These are phyloP conservation scores for Heteromurus nitidus DNA, from an alignment of 2,888 invertebrate species.

Conservation along the genomic window DNA sequence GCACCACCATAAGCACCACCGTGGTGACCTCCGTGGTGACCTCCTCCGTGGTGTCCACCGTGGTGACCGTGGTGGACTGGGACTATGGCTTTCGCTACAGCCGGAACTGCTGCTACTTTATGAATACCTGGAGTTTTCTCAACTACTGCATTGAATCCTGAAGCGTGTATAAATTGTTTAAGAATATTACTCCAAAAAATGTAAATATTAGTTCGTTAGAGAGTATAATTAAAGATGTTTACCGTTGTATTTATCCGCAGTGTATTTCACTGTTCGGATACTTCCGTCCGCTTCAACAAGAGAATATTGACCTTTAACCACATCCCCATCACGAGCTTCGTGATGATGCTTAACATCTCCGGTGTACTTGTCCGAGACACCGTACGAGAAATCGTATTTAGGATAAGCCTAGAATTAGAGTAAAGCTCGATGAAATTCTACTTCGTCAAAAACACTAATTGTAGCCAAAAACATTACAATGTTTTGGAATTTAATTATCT, in stretches of 20 bases:
- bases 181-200: background rate
- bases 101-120: constrained; percentile 57
- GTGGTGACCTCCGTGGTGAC: constrained; percentile 9
- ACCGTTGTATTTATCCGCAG: constrained; percentile 64
- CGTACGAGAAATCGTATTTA: constrained; percentile 56
- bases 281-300: constrained; percentile 62
- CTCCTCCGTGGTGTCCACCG: constrained; percentile 5
- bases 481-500: background rate
- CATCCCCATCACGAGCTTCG: constrained; percentile 39
- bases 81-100: constrained; percentile 52
- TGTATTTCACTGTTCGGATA: constrained; percentile 62
- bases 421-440: too few species aligned
- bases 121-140: constrained; percentile 69
- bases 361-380: constrained; percentile 60
- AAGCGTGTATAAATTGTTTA: background rate
- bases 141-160: constrained; percentile 70
- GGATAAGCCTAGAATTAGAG: constrained; percentile 47
- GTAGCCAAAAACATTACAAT: background rate
- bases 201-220: background rate
- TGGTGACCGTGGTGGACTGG: constrained; percentile 13
- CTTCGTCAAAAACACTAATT: background rate
- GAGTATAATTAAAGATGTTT: background rate
- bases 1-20: background rate
- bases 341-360: constrained; percentile 63
- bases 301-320: constrained; percentile 60